Conservation (phyloP, 1,140 invertebrate genomes). For the Matsumurasca onukii region DNA sequence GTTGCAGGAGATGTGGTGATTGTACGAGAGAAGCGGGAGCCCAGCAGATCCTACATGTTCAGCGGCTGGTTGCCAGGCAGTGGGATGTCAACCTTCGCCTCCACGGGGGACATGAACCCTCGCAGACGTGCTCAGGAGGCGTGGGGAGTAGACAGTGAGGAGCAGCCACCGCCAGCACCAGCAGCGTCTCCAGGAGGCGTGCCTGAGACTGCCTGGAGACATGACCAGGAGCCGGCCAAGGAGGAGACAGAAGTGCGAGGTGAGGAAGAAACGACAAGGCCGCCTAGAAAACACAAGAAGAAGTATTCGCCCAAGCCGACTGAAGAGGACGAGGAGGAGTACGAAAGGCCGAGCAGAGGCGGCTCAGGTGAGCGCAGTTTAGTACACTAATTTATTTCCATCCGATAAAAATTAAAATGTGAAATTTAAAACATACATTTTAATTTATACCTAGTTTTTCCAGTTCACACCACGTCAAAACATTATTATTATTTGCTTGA, state of each 20-base stretch:
- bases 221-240: slow-evolving; percentile 23
- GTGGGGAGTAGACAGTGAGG: neutral
- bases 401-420: neutral
- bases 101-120: slow-evolving; percentile 26
- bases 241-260: slow-evolving; percentile 2
- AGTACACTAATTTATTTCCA: too few relatives aligned
- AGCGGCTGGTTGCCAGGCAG: slow-evolving; percentile 40
- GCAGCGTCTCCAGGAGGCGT: neutral
- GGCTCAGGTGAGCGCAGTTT: too few relatives aligned
- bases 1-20: too few relatives aligned
- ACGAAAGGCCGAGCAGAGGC: slow-evolving; percentile 27
- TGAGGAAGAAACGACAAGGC: slow-evolving; percentile 5
- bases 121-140: neutral
- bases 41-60: slow-evolving; percentile 36
- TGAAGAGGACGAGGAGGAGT: slow-evolving; percentile 32
- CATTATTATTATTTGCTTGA: too few relatives aligned
- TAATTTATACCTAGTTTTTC: too few relatives aligned
- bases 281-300: slow-evolving; percentile 17
- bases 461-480: too few relatives aligned
- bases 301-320: slow-evolving; percentile 12
- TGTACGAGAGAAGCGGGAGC: slow-evolving; percentile 21
- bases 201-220: neutral
- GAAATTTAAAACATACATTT: neutral
- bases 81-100: slow-evolving; percentile 39
- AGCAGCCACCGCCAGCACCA: neutral